A percentile compares a stretch with the other conserved stretches of the same genome.
Evolutionary conservation across 2,113 vertebrate species (phyloP).

Genomic region (Anseranas semipalmata): DNA sequence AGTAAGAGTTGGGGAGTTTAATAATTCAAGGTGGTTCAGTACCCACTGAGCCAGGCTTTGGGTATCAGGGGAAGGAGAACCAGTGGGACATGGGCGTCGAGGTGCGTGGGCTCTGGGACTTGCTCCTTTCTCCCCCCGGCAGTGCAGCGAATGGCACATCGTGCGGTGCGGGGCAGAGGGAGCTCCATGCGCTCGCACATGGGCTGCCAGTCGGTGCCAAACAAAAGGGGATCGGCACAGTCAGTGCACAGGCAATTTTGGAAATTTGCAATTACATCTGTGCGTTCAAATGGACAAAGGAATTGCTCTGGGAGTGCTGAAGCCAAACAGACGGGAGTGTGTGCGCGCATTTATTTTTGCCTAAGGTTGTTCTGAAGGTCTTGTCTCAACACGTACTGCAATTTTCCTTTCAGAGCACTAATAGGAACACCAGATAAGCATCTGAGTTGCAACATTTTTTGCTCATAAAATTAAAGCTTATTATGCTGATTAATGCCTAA

Average conservation of each 20-base stretch:
- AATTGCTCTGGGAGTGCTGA: not conserved
- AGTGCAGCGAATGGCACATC: fast-evolving
- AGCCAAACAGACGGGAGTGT: not conserved
- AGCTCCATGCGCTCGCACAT: not conserved
- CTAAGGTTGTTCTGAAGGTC: not conserved
- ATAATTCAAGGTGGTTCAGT: not conserved
- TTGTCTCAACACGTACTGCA: not conserved
- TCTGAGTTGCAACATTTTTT: constrained; percentile 47
- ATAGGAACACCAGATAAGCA: constrained; percentile 38
- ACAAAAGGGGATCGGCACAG: not conserved
- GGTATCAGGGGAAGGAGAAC: not conserved
- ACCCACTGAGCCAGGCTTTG: not conserved
- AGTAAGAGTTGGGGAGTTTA: no score
- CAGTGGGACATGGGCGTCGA: fast-evolving
- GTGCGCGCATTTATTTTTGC: not conserved
- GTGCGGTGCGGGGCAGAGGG: not conserved
- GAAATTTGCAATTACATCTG: not conserved
- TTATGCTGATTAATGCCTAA: constrained; percentile 43
- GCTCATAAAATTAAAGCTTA: constrained; percentile 61
- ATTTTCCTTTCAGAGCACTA: constrained; percentile 2
- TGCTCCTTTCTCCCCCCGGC: not conserved
- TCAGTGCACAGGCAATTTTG: not conserved
- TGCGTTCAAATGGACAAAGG: not conserved
- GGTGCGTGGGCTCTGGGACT: not conserved
- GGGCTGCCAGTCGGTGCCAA: not conserved